Conservation (phyloP, 92 coral and sea anemone species). For the Epizoanthus ramosus region DNA sequence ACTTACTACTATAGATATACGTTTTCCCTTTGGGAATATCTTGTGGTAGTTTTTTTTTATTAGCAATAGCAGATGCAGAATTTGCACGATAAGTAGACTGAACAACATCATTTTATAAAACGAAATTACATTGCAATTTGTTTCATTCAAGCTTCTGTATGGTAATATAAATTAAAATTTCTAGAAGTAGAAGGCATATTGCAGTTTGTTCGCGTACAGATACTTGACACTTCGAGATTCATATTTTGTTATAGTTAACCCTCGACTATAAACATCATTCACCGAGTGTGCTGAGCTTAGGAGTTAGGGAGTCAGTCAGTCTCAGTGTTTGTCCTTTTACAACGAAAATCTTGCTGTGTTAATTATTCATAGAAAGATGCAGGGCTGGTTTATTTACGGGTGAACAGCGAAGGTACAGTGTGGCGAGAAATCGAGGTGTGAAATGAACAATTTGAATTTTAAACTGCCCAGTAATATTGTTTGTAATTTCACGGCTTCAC, state of each 20-base stretch:
- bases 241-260: not conserved
- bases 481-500: slow-evolving; percentile 13
- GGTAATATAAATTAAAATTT: not conserved
- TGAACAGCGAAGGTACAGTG: not conserved
- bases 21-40: not conserved
- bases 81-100: slow-evolving; percentile 15
- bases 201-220: not conserved
- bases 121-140: not conserved
- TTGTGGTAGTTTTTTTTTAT: not conserved
- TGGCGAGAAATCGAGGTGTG: not conserved
- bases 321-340: not conserved
- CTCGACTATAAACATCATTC: not conserved
- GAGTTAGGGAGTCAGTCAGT: too few species aligned
- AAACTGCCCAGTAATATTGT: not conserved
- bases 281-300: not conserved
- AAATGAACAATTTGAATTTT: slow-evolving; percentile 8
- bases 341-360: not conserved
- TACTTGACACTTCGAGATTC: not conserved
- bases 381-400: not conserved
- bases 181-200: slow-evolving; percentile 16
- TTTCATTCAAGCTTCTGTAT: not conserved
- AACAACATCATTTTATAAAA: slow-evolving; percentile 20
- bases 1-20: not conserved
- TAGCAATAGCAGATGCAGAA: slow-evolving; percentile 3
- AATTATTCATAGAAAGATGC: slow-evolving; percentile 22